Base-by-base conservation (phyloP, 2,888 invertebrate genomes). In the Drosophila suboccidentalis region DNA sequence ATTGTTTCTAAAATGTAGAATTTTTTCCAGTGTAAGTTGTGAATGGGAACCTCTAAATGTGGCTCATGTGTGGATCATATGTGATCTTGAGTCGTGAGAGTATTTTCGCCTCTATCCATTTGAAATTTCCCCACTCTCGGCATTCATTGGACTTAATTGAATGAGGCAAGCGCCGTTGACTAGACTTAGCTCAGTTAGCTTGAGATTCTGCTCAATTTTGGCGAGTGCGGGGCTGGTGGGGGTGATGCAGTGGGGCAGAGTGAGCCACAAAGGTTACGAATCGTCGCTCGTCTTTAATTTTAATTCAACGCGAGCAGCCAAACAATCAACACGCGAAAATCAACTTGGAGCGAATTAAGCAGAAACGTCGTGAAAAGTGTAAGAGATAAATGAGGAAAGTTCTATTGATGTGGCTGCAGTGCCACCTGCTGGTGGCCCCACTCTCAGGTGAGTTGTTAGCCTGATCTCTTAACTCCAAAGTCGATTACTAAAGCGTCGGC, bases 101-200 rank as follows among this genome's bases (percentile, higher is more conserved):
- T 11, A 11, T 47, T 17, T 47, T 26, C 47, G 15, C 13, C 2
- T 13, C 47, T n/a, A 9, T 39, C 39, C 22, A 9, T 47, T 46
- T 32, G 6, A 19, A 36, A 17, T 46, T 38, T 34, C 6, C 15
- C 3, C 39, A 47, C 34, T 41, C 46, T 10, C 29, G n/a, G 22
- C 44, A 38, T 57, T 80, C 39, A 80, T 65, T 80, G 46, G 22
- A 13, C 60, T 75, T 80, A 77, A 77, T 80, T 77, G 71, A 80
- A 75, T 58, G 80, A 41, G 63, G 29, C 63, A 60, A 29, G 15
- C 39, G 64, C 13, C 51, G 34, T 10, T 6, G 26, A 44, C n/a
- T 36, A 19, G 22, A 53, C 39, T 59, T 49, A 72, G 73, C 61
- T 78, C 44, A 17, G 19, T 10, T 36, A 55, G 34, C 13, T 49